Conservation (phyloP, 1,140 invertebrate genomes). For the Drosophila kepulauana region DNA sequence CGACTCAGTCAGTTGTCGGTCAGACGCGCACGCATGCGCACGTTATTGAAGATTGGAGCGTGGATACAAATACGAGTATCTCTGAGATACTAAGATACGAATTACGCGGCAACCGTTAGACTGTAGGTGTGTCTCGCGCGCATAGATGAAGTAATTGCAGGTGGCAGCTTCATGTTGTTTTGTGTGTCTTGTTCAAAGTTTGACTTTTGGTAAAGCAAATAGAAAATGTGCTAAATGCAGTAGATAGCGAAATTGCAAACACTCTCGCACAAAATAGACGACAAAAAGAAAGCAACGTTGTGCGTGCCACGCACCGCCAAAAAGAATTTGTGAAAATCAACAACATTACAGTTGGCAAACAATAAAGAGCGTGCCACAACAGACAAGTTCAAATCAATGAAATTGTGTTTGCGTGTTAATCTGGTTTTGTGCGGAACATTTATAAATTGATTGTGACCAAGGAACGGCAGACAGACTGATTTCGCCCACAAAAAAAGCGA, state of each 20-base stretch:
- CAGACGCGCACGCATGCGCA: conserved; percentile 76
- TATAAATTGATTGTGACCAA: conserved; percentile 55
- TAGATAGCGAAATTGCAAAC: conserved; percentile 70
- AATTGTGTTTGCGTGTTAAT: conserved; percentile 77
- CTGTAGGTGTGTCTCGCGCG: conserved; percentile 58
- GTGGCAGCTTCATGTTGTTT: conserved; percentile 22
- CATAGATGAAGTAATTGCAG: conserved; percentile 72
- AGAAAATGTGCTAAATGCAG: conserved; percentile 79
- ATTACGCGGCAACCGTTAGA: conserved; percentile 63
- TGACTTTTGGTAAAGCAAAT: conserved; percentile 46
- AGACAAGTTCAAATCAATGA: conserved; percentile 44
- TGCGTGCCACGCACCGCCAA: conserved; percentile 30
- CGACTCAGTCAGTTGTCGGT: conserved; percentile 63
- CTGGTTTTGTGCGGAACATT: conserved; percentile 42
- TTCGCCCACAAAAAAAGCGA: conserved; percentile 51
- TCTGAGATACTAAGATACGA: conserved; percentile 36
- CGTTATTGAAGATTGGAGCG: conserved; percentile 31
- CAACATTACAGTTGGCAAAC: conserved; percentile 39
- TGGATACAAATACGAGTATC: conserved; percentile 25
- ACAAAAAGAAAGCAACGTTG: conserved; percentile 60
- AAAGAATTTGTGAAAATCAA: conserved; percentile 49
- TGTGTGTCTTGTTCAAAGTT: conserved; percentile 18
- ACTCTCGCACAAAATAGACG: conserved; percentile 35
- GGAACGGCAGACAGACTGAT: conserved; percentile 13
- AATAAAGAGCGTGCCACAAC: conserved; percentile 36